Evolutionary conservation across 2,113 vertebrate species (phyloP).

Genomic region (Hirundichthys speculiger): DNA sequence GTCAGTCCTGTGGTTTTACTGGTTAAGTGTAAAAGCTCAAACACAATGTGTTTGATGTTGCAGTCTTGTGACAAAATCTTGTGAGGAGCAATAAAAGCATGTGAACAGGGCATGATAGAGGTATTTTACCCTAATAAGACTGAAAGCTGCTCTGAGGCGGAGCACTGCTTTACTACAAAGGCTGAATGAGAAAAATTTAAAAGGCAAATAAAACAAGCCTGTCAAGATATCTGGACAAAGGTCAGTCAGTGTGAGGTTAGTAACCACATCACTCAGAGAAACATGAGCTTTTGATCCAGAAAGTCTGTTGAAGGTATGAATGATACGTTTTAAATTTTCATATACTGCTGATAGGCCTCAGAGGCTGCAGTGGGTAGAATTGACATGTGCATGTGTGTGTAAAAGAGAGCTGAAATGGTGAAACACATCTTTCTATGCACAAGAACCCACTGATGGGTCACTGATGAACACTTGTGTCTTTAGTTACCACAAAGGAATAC

Average conservation of each 20-base stretch:
- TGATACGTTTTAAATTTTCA: too few species aligned
- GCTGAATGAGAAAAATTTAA: background rate
- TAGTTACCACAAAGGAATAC: too few species aligned
- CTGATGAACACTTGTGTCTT: too few species aligned
- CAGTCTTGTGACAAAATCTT: constrained; percentile 18
- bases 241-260: background rate
- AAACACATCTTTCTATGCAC: too few species aligned
- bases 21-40: background rate
- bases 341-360: too few species aligned
- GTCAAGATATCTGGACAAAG: background rate
- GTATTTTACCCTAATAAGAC: constrained; percentile 10
- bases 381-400: too few species aligned
- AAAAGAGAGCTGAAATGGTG: too few species aligned
- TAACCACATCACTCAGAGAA: background rate
- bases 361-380: too few species aligned
- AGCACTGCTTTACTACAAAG: background rate
- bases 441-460: too few species aligned
- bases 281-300: background rate
- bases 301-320: too few species aligned
- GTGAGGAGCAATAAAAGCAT: constrained; percentile 24
- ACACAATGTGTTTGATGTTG: background rate
- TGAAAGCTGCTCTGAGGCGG: background rate
- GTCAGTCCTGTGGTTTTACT: constrained; percentile 1
- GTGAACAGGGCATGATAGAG: constrained; percentile 12
- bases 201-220: constrained; percentile 5